Conservation (phyloP, 2,113 vertebrate species). For the Nanorana parkeri region DNA sequence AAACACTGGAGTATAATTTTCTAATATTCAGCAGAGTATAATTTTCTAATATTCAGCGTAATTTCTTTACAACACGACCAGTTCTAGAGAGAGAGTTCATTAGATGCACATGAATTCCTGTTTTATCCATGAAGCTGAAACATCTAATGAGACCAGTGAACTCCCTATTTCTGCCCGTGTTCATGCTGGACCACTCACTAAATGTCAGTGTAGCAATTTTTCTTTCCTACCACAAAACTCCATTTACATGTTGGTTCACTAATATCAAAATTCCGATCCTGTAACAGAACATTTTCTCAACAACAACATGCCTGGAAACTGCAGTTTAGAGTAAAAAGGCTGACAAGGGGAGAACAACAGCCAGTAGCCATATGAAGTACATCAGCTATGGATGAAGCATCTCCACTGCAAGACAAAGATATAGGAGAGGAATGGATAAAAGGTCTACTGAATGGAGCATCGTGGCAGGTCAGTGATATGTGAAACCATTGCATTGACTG, state of each 20-base stretch:
- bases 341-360: conserved; percentile 79
- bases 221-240: conserved; percentile 50
- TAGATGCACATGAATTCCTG: conserved; percentile 65
- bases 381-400: conserved; percentile 75
- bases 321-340: conserved; percentile 69
- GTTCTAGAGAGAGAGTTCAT: conserved; percentile 50
- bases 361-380: conserved; percentile 72
- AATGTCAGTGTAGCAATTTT: conserved; percentile 66
- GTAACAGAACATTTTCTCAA: conserved; percentile 82
- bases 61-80: conserved; percentile 47
- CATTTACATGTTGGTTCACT: conserved; percentile 70
- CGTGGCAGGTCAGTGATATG: conserved; percentile 76
- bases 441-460: conserved; percentile 70
- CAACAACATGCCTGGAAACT: conserved; percentile 80
- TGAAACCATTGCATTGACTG: background rate
- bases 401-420: conserved; percentile 70
- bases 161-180: conserved; percentile 58
- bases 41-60: conserved; percentile 49
- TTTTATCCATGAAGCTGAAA: conserved; percentile 76
- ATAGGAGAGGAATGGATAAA: conserved; percentile 77
- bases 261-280: conserved; percentile 72
- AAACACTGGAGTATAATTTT: conserved; percentile 29
- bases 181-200: conserved; percentile 69
- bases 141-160: conserved; percentile 70
- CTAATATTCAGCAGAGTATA: conserved; percentile 28